phyloP scores from a whole-genome alignment of 2,888 invertebrate species.

The Phrixothrix hirtus region DNA sequence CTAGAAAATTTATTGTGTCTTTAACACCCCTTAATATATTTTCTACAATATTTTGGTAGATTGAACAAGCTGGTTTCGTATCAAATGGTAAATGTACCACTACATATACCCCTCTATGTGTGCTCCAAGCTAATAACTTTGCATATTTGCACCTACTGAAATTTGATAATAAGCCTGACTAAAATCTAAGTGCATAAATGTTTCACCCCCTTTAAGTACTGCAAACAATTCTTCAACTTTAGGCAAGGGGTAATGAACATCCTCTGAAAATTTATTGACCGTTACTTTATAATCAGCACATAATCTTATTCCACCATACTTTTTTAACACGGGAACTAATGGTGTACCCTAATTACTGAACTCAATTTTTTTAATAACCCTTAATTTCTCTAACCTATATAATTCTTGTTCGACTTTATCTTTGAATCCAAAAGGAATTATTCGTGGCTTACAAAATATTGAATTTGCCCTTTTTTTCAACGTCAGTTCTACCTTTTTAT shows the following conservation, averaged over 20 bases:
- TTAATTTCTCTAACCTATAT: too few relatives aligned
- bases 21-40: conserved; percentile 18
- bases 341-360: too few relatives aligned
- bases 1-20: conserved; percentile 14
- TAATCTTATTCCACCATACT: conserved; percentile 21
- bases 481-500: too few relatives aligned
- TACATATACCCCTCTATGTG: conserved; percentile 40
- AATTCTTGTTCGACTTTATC: too few relatives aligned
- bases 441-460: too few relatives aligned
- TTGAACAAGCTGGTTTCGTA: conserved; percentile 43
- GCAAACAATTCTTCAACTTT: conserved; percentile 7
- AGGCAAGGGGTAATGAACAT: conserved; percentile 10
- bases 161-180: conserved; percentile 15
- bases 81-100: conserved; percentile 46
- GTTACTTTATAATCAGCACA: conserved; percentile 34
- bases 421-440: too few relatives aligned
- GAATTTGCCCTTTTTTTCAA: too few relatives aligned
- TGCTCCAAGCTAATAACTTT: conserved; percentile 11
- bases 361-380: too few relatives aligned
- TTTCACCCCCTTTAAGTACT: conserved; percentile 1
- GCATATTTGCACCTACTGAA: conserved; percentile 2
- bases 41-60: conserved; percentile 43
- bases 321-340: too few relatives aligned
- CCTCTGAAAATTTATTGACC: conserved; percentile 22
- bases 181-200: too few relatives aligned